phyloP scores from a whole-genome alignment of 1,140 invertebrate species.

The Mycetomoellerius zeteki region DNA sequence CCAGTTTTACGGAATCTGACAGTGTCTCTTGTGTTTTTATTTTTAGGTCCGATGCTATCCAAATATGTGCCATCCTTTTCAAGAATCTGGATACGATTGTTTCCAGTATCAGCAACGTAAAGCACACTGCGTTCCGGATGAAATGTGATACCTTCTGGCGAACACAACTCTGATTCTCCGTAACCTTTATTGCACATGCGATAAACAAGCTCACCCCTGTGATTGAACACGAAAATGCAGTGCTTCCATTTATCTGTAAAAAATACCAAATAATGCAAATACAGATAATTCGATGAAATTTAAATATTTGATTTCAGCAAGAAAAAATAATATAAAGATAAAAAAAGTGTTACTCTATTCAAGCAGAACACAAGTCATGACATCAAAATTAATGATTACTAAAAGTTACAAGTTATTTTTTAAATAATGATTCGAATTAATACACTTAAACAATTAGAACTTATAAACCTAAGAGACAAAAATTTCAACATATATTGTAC shows the following conservation, averaged over 20 bases:
- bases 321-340: too few species aligned
- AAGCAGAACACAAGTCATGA: too few species aligned
- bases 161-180: constrained; percentile 88
- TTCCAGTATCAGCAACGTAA: constrained; percentile 93
- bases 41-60: constrained; percentile 66
- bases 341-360: too few species aligned
- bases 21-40: constrained; percentile 27
- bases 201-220: constrained; percentile 88
- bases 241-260: constrained; percentile 91
- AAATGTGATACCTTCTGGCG: constrained; percentile 92
- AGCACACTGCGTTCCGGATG: constrained; percentile 88
- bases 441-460: too few species aligned
- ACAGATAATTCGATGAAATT: neutral
- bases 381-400: too few species aligned
- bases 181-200: constrained; percentile 90
- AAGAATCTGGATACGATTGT: constrained; percentile 89
- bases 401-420: too few species aligned
- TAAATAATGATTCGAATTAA: too few species aligned
- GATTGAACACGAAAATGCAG: constrained; percentile 92
- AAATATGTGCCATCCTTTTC: constrained; percentile 63
- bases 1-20: constrained; percentile 44
- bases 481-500: too few species aligned
- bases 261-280: neutral
- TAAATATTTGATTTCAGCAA: too few species aligned
- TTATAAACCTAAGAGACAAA: too few species aligned